phyloP scores from a whole-genome alignment of 2,113 vertebrate genomes.

The Scatophagus argus region DNA sequence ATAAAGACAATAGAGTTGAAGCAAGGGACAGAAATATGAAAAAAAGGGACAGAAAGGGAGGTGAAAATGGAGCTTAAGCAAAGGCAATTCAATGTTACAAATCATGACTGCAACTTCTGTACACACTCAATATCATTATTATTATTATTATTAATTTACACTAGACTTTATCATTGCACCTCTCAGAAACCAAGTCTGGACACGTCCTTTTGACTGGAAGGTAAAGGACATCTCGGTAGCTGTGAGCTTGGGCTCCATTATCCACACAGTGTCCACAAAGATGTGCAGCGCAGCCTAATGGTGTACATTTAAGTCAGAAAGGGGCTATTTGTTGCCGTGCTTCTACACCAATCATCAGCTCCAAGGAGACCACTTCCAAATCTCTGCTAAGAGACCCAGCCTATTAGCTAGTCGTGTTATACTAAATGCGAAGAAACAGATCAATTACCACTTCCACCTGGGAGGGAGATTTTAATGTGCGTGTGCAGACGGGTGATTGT shows the following conservation, averaged over 20 bases:
- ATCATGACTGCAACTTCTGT: constrained; percentile 21
- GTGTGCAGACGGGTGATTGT: not conserved
- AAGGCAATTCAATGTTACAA: constrained; percentile 11
- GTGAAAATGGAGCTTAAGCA: constrained; percentile 21
- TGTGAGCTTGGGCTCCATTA: constrained; percentile 44
- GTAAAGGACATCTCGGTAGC: constrained; percentile 45
- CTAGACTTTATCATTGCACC: constrained; percentile 22
- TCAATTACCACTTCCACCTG: constrained; percentile 39
- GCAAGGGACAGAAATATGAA: too few species aligned
- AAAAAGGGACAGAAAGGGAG: not conserved
- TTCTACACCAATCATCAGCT: constrained; percentile 60
- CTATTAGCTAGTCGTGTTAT: constrained; percentile 69
- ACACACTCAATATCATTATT: constrained; percentile 32
- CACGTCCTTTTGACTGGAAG: constrained; percentile 43
- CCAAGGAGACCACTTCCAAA: constrained; percentile 50
- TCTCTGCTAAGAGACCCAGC: constrained; percentile 23
- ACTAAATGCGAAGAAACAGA: constrained; percentile 63
- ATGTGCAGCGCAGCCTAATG: constrained; percentile 48
- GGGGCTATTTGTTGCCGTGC: constrained; percentile 55
- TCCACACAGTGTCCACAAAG: constrained; percentile 33
- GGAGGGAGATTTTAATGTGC: constrained; percentile 19
- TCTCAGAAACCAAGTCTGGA: constrained; percentile 34
- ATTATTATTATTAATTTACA: not conserved
- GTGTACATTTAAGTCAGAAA: constrained; percentile 44
- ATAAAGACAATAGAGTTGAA: constrained; percentile 32